phyloP scores from a whole-genome alignment of 1,140 invertebrate species.

The Brachionus rubens region DNA sequence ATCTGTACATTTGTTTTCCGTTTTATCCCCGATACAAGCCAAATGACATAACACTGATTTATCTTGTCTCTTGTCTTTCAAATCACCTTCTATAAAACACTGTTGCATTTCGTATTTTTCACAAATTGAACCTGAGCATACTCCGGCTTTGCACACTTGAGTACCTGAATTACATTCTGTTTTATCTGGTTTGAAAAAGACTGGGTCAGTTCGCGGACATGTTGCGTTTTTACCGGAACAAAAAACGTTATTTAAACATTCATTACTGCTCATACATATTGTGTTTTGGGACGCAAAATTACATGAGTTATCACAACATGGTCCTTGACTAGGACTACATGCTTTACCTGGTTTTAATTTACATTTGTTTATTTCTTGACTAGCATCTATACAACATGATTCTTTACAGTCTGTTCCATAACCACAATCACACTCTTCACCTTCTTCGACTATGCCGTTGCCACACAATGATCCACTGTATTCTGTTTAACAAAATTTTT shows the following conservation, averaged over 20 bases:
- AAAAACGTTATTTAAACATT: conserved; percentile 70
- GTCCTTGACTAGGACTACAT: conserved; percentile 85
- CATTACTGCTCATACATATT: conserved; percentile 77
- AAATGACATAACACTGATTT: conserved; percentile 85
- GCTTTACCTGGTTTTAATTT: conserved; percentile 77
- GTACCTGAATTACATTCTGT: conserved; percentile 64
- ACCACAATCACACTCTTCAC: conserved; percentile 97
- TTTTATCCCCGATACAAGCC: conserved; percentile 69
- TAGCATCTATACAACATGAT: conserved; percentile 75
- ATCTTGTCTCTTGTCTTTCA: conserved; percentile 50
- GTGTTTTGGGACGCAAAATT: conserved; percentile 67
- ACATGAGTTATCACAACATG: conserved; percentile 82
- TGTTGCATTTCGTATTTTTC: conserved; percentile 87
- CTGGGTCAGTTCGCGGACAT: conserved; percentile 69
- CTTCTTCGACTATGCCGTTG: conserved; percentile 94
- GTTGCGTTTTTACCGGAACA: conserved; percentile 56
- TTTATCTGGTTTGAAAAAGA: conserved; percentile 72
- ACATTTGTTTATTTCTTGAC: conserved; percentile 62
- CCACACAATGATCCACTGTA: conserved; percentile 93
- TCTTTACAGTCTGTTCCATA: conserved; percentile 83
- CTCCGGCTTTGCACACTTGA: conserved; percentile 75
- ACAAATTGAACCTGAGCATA: conserved; percentile 89
- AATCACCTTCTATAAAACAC: conserved; percentile 85
- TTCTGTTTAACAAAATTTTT: conserved; percentile 61
- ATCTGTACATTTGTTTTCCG: neutral